Conservation (phyloP, 2,113 vertebrate species). For the Felis chaus region DNA sequence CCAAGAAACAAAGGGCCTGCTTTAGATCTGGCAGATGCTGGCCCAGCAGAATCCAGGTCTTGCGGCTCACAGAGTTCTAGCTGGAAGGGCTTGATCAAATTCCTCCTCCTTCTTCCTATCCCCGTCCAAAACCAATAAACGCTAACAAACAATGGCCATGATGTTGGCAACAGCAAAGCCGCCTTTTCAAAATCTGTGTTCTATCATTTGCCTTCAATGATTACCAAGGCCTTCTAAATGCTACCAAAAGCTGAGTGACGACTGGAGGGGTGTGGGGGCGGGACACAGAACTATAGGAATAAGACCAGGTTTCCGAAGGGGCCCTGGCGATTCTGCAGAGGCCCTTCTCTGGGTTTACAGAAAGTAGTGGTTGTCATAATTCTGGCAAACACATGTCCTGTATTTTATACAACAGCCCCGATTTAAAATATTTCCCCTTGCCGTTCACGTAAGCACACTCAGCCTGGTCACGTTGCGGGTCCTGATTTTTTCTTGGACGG, state of each 20-base stretch:
- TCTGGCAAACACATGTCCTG: slow-evolving; percentile 33
- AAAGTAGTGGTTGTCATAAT: slow-evolving; percentile 44
- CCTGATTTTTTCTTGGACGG: neutral
- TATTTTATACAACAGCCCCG: slow-evolving; percentile 30
- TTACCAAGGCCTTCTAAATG: slow-evolving; percentile 45
- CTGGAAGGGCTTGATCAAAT: slow-evolving; percentile 49
- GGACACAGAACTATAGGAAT: neutral
- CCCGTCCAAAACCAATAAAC: slow-evolving; percentile 56
- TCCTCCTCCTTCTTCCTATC: slow-evolving; percentile 32
- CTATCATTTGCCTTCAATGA: slow-evolving; percentile 42
- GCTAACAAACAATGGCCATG: slow-evolving; percentile 41
- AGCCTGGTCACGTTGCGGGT: neutral
- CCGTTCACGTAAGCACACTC: neutral
- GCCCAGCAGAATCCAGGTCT: neutral
- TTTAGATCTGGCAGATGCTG: neutral
- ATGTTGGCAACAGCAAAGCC: slow-evolving; percentile 57
- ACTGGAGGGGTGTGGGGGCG: neutral
- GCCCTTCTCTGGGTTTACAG: neutral
- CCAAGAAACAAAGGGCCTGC: neutral
- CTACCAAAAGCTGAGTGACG: neutral
- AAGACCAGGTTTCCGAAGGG: slow-evolving; percentile 4
- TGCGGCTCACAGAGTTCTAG: slow-evolving; percentile 7
- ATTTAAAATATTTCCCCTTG: slow-evolving; percentile 24
- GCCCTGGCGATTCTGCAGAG: neutral
- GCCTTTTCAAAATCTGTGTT: slow-evolving; percentile 56